These are phyloP conservation scores for Girardia tigrina DNA, from an alignment of 2,888 invertebrate species.

Conservation along the genomic window DNA sequence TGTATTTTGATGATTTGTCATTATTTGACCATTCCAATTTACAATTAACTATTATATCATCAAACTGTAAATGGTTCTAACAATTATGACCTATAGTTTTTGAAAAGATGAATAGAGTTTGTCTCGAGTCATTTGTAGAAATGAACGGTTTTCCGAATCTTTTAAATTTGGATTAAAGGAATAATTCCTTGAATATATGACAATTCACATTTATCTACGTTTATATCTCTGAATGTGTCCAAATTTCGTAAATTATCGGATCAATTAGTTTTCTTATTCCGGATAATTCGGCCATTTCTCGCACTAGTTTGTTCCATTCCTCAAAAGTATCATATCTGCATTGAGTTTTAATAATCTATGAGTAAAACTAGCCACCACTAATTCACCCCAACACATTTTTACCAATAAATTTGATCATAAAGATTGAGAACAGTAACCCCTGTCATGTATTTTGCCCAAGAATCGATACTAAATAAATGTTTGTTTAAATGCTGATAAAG, in stretches of 20 bases:
- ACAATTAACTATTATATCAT: neutral
- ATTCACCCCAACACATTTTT: slow-evolving; percentile 5
- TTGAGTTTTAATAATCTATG: slow-evolving; percentile 3
- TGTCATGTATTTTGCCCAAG: slow-evolving; percentile 15
- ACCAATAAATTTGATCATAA: neutral
- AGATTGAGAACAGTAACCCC: neutral
- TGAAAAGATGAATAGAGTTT: slow-evolving; percentile 85
- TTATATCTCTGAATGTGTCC: slow-evolving; percentile 83
- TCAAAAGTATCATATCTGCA: neutral
- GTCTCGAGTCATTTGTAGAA: slow-evolving; percentile 58
- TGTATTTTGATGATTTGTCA: neutral
- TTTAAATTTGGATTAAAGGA: slow-evolving; percentile 63
- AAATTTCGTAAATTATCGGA: slow-evolving; percentile 68
- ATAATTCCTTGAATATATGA: slow-evolving; percentile 84
- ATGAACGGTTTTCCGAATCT: slow-evolving; percentile 6
- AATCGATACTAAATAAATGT: neutral
- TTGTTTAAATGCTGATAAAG: neutral
- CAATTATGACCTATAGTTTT: slow-evolving; percentile 64
- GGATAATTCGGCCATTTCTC: slow-evolving; percentile 61
- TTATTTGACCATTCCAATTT: too few species aligned
- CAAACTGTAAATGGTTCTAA: slow-evolving; percentile 65
- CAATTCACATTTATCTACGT: slow-evolving; percentile 77
- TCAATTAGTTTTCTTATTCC: slow-evolving; percentile 68
- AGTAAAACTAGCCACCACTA: neutral
- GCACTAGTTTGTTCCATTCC: slow-evolving; percentile 40